Conservation (phyloP, 2,113 vertebrate genomes). For the Labeo catla region DNA sequence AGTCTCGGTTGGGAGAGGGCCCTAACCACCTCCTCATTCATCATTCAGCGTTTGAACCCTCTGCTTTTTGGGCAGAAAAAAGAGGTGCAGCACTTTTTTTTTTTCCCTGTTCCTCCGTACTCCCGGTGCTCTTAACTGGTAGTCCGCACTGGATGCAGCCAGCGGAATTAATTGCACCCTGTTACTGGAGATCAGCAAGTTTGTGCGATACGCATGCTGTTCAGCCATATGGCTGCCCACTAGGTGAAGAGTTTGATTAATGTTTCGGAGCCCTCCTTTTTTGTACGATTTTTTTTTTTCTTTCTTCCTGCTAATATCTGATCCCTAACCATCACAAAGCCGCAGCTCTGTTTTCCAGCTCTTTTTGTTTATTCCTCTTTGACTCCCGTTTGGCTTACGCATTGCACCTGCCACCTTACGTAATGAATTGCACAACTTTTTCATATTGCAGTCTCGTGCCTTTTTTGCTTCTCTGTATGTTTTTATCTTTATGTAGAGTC, state of each 20-base stretch:
- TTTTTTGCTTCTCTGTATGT: slow-evolving; percentile 33
- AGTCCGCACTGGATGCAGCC: slow-evolving; percentile 97
- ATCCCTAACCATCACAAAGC: slow-evolving; percentile 85
- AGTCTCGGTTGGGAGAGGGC: slow-evolving; percentile 84
- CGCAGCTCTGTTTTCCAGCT: slow-evolving; percentile 67
- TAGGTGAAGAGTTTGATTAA: slow-evolving; percentile 99
- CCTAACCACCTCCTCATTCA: slow-evolving; percentile 95
- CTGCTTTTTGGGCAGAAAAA: slow-evolving; percentile 85
- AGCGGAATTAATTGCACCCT: slow-evolving; percentile 99
- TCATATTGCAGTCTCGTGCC: slow-evolving; percentile 31
- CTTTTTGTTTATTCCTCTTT: slow-evolving; percentile 53
- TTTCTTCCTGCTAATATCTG: slow-evolving; percentile 87
- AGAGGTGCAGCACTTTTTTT: slow-evolving; percentile 69
- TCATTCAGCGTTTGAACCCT: slow-evolving; percentile 94
- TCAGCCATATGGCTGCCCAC: slow-evolving; percentile 99
- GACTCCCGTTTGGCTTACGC: slow-evolving; percentile 47
- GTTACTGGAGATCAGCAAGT: slow-evolving; percentile 99
- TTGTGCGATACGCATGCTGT: slow-evolving; percentile 99
- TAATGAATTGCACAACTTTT: slow-evolving; percentile 49
- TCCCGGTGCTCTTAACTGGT: slow-evolving; percentile 73
- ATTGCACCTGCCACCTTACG: slow-evolving; percentile 40
- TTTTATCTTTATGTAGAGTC: not conserved
- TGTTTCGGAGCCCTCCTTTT: slow-evolving; percentile 91
- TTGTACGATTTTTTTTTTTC: slow-evolving; percentile 65
- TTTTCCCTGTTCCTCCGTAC: slow-evolving; percentile 66